Evolutionary conservation across 2,888 invertebrate genomes (phyloP).

Genomic region (Microctonus brassicae): DNA sequence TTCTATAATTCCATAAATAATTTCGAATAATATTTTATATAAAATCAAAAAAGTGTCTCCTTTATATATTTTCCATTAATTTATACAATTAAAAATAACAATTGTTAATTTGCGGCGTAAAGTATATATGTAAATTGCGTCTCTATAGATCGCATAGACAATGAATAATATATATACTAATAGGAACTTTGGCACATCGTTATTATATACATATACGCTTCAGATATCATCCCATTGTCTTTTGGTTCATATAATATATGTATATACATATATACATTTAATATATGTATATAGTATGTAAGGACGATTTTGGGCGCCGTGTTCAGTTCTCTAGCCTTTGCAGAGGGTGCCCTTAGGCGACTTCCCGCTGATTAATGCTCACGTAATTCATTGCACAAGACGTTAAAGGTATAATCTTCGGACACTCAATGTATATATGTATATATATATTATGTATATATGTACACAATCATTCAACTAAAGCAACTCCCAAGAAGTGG

Average conservation of each 20-base stretch:
- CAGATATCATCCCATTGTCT: constrained; percentile 4
- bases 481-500: no score
- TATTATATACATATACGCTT: no score
- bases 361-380: constrained; percentile 65
- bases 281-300: neutral
- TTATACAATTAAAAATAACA: neutral
- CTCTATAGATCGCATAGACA: neutral
- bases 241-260: constrained; percentile 29
- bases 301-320: constrained; percentile 42
- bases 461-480: neutral
- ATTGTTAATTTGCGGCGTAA: neutral
- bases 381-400: constrained; percentile 66
- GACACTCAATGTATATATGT: constrained; percentile 34
- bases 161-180: neutral
- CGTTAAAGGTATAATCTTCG: constrained; percentile 63
- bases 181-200: constrained; percentile 1
- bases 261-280: constrained; percentile 47
- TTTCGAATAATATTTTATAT: no score
- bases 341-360: constrained; percentile 42
- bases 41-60: no score
- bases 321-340: neutral
- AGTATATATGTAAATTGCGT: no score
- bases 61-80: neutral
- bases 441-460: neutral
- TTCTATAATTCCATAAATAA: no score